A percentile compares a stretch with the other conserved stretches of the same genome.
Evolutionary conservation across 2,888 invertebrate genomes (phyloP).

Genomic region (Perizoma flavofasciatum): DNA sequence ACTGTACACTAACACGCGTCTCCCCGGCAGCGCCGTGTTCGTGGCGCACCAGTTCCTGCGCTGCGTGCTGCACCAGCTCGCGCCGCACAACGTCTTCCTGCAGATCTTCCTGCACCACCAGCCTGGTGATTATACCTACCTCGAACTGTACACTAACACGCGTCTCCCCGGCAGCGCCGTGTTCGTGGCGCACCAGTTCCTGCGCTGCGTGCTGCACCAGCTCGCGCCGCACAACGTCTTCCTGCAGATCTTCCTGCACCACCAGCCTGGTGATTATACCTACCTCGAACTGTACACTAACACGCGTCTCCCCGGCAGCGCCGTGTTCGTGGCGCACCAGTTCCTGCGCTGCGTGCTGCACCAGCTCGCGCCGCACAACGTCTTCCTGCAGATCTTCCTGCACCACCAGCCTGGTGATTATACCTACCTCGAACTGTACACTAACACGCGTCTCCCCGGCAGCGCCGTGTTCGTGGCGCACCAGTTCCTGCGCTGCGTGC

Average conservation of each 20-base stretch:
- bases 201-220: slow-evolving; percentile 98
- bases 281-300: slow-evolving; percentile 87
- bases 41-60: slow-evolving; percentile 98
- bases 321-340: slow-evolving; percentile 97
- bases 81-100: slow-evolving; percentile 97
- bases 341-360: slow-evolving; percentile 98
- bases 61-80: slow-evolving; percentile 97
- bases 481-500: slow-evolving; percentile 97
- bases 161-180: slow-evolving; percentile 97
- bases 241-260: slow-evolving; percentile 96
- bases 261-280: slow-evolving; percentile 87
- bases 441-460: slow-evolving; percentile 97
- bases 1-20: slow-evolving; percentile 92
- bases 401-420: slow-evolving; percentile 91
- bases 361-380: slow-evolving; percentile 97
- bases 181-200: slow-evolving; percentile 98
- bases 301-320: slow-evolving; percentile 96
- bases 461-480: slow-evolving; percentile 97
- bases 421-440: no score
- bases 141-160: slow-evolving; percentile 91
- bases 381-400: slow-evolving; percentile 97
- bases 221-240: slow-evolving; percentile 98
- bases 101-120: slow-evolving; percentile 97
- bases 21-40: slow-evolving; percentile 97
- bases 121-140: slow-evolving; percentile 83